Evolutionary conservation across 1,140 invertebrate genomes (phyloP), one percentile per base, ranked within the genome.

Genomic region (Drosophila murphyi): DNA sequence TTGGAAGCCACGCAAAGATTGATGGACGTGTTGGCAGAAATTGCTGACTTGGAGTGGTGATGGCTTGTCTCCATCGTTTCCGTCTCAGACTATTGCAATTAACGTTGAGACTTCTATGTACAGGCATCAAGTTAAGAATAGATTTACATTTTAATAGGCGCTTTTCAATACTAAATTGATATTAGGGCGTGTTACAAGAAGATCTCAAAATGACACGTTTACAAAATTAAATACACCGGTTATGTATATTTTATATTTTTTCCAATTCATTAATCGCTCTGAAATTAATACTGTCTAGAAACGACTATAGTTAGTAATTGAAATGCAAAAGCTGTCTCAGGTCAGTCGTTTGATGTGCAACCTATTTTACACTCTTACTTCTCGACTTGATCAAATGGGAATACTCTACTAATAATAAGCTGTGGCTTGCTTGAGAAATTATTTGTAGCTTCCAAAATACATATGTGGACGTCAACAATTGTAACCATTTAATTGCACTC

Each of bases 1-100:
- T 83, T 85, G 39, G 10, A 35, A 47, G 50, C 72, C 54, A 54
- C 31, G 56, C 68, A 48, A 55, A 35, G 37, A 8, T 52, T 54
- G 63, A 56, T 28, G 20, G 52, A 47, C 63, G 37, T 34, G 8
- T 41, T 71, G 80, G 56, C 82, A 74, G 45, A 85, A 81, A 86
- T 71, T 74, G 81, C n/a, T 73, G 45, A 54, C 39, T 43, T 43
- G 0, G 6, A 43, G 39, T 50, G 54, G 45, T 71, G 77, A 77
- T 80, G 63, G 55, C 55, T 63, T 62, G 68, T 50, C 31, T 39
- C 57, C 41, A 37, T 35, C 48, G 20, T 60, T 76, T 85, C 82
- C 82, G 63, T 68, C 63, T 77, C 56, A 60, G 41, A 5, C 43
- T 55, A 62, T 28, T 47, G 51, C 69, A 63, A 69, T 69, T 68